Evolutionary conservation across 2,113 vertebrate species (phyloP).

Genomic region (Psophia crepitans): DNA sequence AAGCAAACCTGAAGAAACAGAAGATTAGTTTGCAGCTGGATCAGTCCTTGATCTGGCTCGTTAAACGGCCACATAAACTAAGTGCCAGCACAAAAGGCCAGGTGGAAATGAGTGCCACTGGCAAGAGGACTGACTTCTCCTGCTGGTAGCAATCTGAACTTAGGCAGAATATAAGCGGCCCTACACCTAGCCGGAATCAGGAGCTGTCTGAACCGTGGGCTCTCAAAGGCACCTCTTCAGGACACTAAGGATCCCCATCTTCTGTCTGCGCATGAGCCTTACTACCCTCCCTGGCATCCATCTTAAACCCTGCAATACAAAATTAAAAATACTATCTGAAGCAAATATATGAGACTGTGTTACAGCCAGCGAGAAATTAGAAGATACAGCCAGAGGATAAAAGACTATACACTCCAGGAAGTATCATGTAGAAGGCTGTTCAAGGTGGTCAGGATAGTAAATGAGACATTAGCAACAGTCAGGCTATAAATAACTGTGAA

Average conservation of each 20-base stretch:
- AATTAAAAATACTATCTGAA: not conserved
- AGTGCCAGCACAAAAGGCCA: not conserved
- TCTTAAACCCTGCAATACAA: not conserved
- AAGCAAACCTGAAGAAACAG: not conserved
- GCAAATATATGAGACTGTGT: not conserved
- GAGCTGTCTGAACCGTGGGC: not conserved
- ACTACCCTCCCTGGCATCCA: not conserved
- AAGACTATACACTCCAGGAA: not conserved
- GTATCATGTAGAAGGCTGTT: not conserved
- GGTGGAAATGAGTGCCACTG: not conserved
- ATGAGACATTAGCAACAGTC: conserved; percentile 9
- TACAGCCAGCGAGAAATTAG: not conserved
- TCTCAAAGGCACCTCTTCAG: not conserved
- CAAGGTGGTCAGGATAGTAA: conserved; percentile 33
- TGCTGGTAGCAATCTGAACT: not conserved
- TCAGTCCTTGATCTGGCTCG: not conserved
- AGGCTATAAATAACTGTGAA: conserved; percentile 43
- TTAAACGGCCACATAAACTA: not conserved
- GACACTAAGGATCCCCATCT: not conserved
- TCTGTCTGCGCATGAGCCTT: not conserved
- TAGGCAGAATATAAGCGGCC: not conserved
- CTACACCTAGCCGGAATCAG: not conserved
- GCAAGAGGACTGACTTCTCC: not conserved
- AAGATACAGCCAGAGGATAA: not conserved
- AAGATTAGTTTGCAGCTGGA: not conserved